Evolutionary conservation across 2,888 invertebrate genomes (phyloP), one percentile per base, ranked within the genome.

Genomic region (Scaptomyza caliginosa): DNA sequence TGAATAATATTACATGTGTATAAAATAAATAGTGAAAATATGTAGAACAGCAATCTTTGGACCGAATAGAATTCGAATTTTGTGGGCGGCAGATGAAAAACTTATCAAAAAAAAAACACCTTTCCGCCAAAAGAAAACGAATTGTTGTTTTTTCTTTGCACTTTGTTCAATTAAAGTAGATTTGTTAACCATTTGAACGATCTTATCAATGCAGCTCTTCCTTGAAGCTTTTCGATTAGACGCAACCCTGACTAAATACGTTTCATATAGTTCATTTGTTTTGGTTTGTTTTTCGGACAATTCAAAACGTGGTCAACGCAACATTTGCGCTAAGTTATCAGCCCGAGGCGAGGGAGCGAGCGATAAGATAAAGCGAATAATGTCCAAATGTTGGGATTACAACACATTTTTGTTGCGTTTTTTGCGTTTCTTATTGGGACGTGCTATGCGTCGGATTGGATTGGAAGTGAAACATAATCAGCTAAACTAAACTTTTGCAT

Each of bases 301-400:
- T 28, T 46, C 24, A 23, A 64, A 67, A 68, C 68, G 65, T 74
- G 74, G 74, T 73, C 60, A 56, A 57, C 51, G 34, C 54, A 57
- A 59, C 38, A 24, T 54, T 60, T 63, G 42, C 24, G 54, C 77
- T 56, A 39, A 58, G 56, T 40, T 72, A 76, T 77, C 73, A 76
- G 77, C 55, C 57, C 58, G 17, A 4, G 8, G 28, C n/a, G 28
- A 4, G 55, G 2, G 40, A 26, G 19, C 23, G 42, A 13, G 26
- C 52, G 76, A 72, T 75, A 76, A 72, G 76, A 72, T 72, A 75
- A 50, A 45, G 38, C 26, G 26, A 11, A 11, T 17, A 59, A 19
- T 52, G 58, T 64, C 71, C 71, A 58, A 75, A n/a, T 62, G 71
- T n/a, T n/a, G 36, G 71, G 32, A 70, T 73, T 65, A 73, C 56